A percentile compares a stretch with the other conserved stretches of the same genome.
Evolutionary conservation across 2,797 vertebrate genomes (phyloP).

Genomic region (Amniataba percoides): DNA sequence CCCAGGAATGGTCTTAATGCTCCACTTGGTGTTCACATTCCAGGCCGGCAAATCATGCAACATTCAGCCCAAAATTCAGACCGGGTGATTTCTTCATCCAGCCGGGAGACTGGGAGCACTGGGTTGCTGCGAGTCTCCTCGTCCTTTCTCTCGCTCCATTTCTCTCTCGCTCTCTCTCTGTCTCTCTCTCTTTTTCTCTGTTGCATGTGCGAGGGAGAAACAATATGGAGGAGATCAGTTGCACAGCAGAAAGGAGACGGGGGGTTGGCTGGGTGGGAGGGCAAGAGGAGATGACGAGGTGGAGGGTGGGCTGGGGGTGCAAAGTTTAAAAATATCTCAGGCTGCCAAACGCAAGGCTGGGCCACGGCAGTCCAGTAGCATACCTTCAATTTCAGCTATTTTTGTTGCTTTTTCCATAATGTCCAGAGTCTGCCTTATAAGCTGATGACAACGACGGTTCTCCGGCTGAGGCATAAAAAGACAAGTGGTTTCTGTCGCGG

Average conservation of each 20-base stretch:
- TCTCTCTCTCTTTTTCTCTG: constrained; percentile 15
- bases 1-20: constrained; percentile 78
- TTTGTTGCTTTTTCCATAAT: constrained; percentile 84
- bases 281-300: constrained; percentile 57
- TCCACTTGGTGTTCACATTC: constrained; percentile 81
- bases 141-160: background rate
- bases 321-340: constrained; percentile 84
- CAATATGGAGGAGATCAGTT: constrained; percentile 65
- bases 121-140: background rate
- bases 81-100: constrained; percentile 55
- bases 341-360: constrained; percentile 62
- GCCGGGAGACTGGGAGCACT: constrained; percentile 55
- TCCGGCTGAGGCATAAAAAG: constrained; percentile 72
- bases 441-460: constrained; percentile 74
- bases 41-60: constrained; percentile 74
- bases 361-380: constrained; percentile 70
- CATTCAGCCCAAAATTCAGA: constrained; percentile 61
- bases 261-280: constrained; percentile 48
- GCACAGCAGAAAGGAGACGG: constrained; percentile 50
- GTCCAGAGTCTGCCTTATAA: constrained; percentile 82
- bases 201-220: constrained; percentile 50
- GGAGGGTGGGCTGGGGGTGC: constrained; percentile 66
- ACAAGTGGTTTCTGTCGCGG: constrained; percentile 46
- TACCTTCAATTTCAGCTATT: constrained; percentile 83
- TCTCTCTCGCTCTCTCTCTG: background rate